phyloP scores from a whole-genome alignment of 23 tunicate genomes.

The Clavelina lepadiformis region DNA sequence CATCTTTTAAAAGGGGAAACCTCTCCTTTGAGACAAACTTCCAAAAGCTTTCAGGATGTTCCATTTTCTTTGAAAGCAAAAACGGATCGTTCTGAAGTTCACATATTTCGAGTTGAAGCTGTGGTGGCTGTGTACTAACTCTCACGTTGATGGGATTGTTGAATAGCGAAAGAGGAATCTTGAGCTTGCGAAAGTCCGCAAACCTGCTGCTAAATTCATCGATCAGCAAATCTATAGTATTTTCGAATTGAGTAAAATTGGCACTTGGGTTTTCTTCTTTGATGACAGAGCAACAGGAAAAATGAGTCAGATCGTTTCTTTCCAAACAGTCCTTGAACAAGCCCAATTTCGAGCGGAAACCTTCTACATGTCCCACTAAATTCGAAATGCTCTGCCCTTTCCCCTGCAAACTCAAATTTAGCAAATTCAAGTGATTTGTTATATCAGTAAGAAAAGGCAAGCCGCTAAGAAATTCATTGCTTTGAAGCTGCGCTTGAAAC shows the following conservation, averaged over 20 bases:
- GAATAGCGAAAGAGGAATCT: slow-evolving; percentile 14
- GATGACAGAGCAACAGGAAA: slow-evolving; percentile 8
- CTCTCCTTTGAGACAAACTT: slow-evolving; percentile 27
- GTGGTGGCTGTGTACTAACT: slow-evolving; percentile 7
- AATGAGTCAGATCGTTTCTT: slow-evolving; percentile 19
- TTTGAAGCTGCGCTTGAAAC: slow-evolving; percentile 21
- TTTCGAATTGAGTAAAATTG: slow-evolving; percentile 17
- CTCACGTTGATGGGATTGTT: slow-evolving; percentile 18
- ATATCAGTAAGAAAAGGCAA: slow-evolving; percentile 20
- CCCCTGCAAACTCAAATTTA: slow-evolving; percentile 31
- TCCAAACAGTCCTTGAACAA: slow-evolving; percentile 21
- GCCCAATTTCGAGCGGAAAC: slow-evolving; percentile 15
- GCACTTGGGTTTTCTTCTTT: slow-evolving; percentile 14
- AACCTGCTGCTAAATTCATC: slow-evolving; percentile 10
- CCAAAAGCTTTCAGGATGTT: slow-evolving; percentile 24
- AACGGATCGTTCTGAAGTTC: slow-evolving; percentile 23
- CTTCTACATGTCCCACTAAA: slow-evolving; percentile 28
- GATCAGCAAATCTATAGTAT: background rate
- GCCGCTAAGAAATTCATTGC: slow-evolving; percentile 11
- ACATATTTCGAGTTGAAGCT: slow-evolving; percentile 22
- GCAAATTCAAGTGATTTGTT: slow-evolving; percentile 35
- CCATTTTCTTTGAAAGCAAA: slow-evolving; percentile 9
- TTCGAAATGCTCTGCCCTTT: slow-evolving; percentile 17
- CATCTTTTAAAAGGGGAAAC: slow-evolving; percentile 13
- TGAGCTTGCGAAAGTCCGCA: slow-evolving; percentile 10